Percentiles rank a stretch among this genome's conserved stretches.
Evolutionary conservation across 92 coral and sea anemone species (phyloP).

Genomic region (Palythoa grandis): DNA sequence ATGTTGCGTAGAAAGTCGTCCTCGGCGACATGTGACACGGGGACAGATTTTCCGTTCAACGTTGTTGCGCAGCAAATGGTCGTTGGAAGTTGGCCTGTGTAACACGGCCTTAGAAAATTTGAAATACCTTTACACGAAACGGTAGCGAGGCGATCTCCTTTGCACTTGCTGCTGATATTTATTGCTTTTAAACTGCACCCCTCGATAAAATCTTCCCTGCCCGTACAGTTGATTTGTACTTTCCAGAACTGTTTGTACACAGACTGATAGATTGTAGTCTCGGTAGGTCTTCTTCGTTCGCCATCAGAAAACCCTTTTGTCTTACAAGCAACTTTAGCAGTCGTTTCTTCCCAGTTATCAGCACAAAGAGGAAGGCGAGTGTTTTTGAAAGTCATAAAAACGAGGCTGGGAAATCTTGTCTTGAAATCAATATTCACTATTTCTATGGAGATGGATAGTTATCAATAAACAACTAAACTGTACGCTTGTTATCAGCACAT

Average conservation of each 20-base stretch:
- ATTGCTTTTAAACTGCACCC: neutral
- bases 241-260: neutral
- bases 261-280: neutral
- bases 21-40: no score
- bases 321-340: neutral
- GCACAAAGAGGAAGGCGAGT: neutral
- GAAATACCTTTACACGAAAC: slow-evolving; percentile 2
- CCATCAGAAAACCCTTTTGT: neutral
- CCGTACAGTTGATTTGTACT: neutral
- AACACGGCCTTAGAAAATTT: neutral
- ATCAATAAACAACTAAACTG: no score
- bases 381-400: neutral
- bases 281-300: neutral
- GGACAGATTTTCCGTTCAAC: no score
- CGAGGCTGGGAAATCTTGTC: neutral
- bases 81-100: no score
- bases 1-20: no score
- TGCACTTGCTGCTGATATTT: neutral
- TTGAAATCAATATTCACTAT: neutral
- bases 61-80: no score
- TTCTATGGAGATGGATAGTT: neutral
- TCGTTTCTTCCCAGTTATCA: neutral
- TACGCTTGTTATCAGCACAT: no score
- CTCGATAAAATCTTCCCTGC: neutral
- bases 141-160: neutral